phyloP scores from a whole-genome alignment of 2,113 vertebrate species.

The Urocynchramus pylzowi region DNA sequence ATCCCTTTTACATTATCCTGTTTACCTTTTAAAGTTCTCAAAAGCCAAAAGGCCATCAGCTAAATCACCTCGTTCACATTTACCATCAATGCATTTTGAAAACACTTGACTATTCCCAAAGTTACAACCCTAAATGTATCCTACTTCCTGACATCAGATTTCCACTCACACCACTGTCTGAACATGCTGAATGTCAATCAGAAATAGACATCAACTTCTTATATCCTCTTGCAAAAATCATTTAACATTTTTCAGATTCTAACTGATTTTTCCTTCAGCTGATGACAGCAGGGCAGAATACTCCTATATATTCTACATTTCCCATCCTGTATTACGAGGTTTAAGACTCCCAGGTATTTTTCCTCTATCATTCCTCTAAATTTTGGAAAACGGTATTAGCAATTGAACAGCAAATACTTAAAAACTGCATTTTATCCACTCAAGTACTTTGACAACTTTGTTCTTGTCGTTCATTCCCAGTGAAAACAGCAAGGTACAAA shows the following conservation, averaged over 20 bases:
- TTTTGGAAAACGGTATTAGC: neutral
- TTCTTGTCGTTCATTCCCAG: neutral
- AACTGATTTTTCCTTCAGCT: neutral
- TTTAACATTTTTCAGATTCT: neutral
- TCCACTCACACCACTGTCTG: neutral
- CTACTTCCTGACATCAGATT: neutral
- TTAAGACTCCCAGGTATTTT: neutral
- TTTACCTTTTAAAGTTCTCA: neutral
- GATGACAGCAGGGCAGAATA: neutral
- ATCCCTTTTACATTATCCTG: neutral
- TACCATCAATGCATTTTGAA: neutral
- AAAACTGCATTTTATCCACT: neutral
- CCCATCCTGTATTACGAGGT: neutral
- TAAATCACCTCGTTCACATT: neutral
- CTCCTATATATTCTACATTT: neutral
- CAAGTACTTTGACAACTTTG: neutral
- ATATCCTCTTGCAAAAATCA: neutral
- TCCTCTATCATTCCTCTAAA: neutral
- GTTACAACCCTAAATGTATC: neutral
- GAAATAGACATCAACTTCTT: neutral
- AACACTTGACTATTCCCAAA: neutral
- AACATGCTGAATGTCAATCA: neutral
- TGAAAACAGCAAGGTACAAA: neutral
- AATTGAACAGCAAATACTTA: neutral
- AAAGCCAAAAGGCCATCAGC: neutral